phyloP scores from a whole-genome alignment of 2,888 invertebrate species.

The Azorinus chamasolen region DNA sequence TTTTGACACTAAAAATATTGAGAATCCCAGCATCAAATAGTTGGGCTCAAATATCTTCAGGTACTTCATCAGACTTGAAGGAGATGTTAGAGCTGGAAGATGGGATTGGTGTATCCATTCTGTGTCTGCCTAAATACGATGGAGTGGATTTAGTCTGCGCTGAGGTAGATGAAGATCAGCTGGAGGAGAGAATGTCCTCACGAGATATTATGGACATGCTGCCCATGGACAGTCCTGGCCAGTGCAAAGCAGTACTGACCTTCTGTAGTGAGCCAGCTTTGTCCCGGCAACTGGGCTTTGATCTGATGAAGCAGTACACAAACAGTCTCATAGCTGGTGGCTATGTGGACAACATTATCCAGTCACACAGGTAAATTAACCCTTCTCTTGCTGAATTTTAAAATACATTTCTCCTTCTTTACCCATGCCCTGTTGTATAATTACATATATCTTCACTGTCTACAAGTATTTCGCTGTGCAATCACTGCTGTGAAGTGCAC shows the following conservation, averaged over 20 bases:
- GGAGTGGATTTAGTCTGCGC: conserved; percentile 62
- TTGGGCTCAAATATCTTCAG: too few relatives aligned
- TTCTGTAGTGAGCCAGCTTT: conserved; percentile 68
- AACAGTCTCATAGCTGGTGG: conserved; percentile 76
- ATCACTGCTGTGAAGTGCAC: too few relatives aligned
- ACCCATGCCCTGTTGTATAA: too few relatives aligned
- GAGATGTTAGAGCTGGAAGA: conserved; percentile 51
- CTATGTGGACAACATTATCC: conserved; percentile 73
- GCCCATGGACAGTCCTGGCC: too few relatives aligned
- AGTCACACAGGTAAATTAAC: conserved; percentile 14
- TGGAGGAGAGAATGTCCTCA: background rate
- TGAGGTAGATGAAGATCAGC: conserved; percentile 37
- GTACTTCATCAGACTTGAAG: conserved; percentile 45
- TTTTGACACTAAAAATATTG: too few relatives aligned
- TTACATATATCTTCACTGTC: too few relatives aligned
- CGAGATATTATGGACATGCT: background rate
- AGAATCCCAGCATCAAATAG: too few relatives aligned
- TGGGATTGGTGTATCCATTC: conserved; percentile 54
- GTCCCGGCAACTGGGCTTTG: conserved; percentile 67
- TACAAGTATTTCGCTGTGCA: too few relatives aligned
- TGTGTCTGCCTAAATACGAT: conserved; percentile 67
- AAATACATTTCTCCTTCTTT: too few relatives aligned
- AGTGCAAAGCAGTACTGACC: conserved; percentile 65
- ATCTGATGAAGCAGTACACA: conserved; percentile 63
- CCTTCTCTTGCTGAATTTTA: too few relatives aligned